phyloP scores from a whole-genome alignment of 2,888 invertebrate genomes.

The Siphonodentalium dalli region DNA sequence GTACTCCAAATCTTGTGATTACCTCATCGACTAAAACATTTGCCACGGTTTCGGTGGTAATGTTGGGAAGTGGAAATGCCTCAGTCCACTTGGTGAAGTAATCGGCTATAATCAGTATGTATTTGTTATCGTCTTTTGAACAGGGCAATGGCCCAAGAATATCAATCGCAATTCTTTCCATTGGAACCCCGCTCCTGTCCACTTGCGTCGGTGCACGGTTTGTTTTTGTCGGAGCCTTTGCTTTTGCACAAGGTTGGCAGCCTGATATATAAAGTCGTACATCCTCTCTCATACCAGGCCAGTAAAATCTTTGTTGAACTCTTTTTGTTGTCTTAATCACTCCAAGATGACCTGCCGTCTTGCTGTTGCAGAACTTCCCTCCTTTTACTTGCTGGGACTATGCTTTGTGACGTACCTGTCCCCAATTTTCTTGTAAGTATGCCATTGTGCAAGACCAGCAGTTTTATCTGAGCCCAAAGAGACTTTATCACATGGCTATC shows the following conservation, averaged over 20 bases:
- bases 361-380: conserved; percentile 7
- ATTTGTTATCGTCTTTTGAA: conserved; percentile 10
- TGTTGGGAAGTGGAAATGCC: conserved; percentile 10
- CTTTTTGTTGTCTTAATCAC: conserved; percentile 13
- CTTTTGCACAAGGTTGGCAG: conserved; percentile 2
- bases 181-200: conserved; percentile 1
- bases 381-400: conserved; percentile 6
- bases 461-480: conserved; percentile 1
- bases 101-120: conserved; percentile 17
- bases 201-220: conserved; percentile 10
- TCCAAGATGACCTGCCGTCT: conserved; percentile 13
- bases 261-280: conserved; percentile 2
- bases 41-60: conserved; percentile 3
- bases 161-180: conserved; percentile 19
- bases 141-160: conserved; percentile 16
- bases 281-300: conserved; percentile 8
- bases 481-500: background rate
- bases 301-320: conserved; percentile 14
- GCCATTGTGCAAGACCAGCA: background rate
- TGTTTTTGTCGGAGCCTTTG: background rate
- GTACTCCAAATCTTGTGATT: conserved; percentile 7
- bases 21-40: conserved; percentile 4
- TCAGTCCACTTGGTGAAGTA: conserved; percentile 23
- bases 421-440: conserved; percentile 1
- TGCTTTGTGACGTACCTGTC: conserved; percentile 3